Base-by-base conservation (phyloP, 2,797 vertebrate species). In the Lindbergichthys nudifrons region DNA sequence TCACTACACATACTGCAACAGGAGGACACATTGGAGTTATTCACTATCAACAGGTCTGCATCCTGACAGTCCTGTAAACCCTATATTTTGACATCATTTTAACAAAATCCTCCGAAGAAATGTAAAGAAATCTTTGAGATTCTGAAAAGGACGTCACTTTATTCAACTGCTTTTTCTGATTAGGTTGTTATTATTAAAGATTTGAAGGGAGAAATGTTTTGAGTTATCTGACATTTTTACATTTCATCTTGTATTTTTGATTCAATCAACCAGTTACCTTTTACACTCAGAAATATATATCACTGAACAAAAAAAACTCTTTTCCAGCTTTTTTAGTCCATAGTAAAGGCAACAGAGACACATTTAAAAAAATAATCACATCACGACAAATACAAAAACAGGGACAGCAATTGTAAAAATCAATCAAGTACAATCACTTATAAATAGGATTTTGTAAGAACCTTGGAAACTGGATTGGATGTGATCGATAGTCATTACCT, bases 21-120 rank as follows among this genome's bases (percentile, higher is more conserved):
- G 23, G 5, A 50, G 16, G 23, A 8, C 5, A 16, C 14, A 7
- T 19, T 45, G 46, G 19, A 48, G 2, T 26, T 3, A 12, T 2
- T 30, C 36, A 12, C 26, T 16, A 43, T 41, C 67, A 71, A 56
- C 73, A 77, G 66, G 43, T 51, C 8, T 18, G 5, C 4, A 41
- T 3, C 11, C 23, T n/a, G 45, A 50, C 21, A 21, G 21, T 14
- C 10, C 32, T 36, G 8, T 36, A 36, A 16, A 26, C 15, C 23
- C 13, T 53, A n/a, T n/a, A 42, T 39, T 61, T 47, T 26, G 0
- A 48, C 2, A 23, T 53, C 5, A 10, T 63, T 45, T 52, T 9
- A 3, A 11, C 19, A 10, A 43, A 53, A 14, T 41, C 16, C 15
- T 36, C 5, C 0, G 10, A 4, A 23, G 9, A 60, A n/a, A 53